A percentile compares a stretch with the other conserved stretches of the same genome.
These are phyloP conservation scores for Leucoraja ocellata DNA, from an alignment of 2,797 vertebrate genomes.

Conservation along the genomic window DNA sequence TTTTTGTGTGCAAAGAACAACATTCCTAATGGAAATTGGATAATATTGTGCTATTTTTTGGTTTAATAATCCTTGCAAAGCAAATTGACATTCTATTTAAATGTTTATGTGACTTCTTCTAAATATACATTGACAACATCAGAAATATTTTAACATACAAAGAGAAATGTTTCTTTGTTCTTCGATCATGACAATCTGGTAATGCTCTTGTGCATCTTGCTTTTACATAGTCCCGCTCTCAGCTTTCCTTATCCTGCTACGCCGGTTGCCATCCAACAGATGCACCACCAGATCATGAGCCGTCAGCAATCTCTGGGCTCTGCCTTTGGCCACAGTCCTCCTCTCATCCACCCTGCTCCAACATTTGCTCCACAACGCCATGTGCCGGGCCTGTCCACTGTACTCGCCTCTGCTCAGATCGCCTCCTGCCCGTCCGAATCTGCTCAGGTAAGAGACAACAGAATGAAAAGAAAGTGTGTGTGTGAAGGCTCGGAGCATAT, in stretches of 20 bases:
- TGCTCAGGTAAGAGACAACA: conserved; percentile 72
- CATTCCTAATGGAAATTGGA: background rate
- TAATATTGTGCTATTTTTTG: background rate
- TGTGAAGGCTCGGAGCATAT: too few relatives aligned
- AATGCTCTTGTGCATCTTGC: background rate
- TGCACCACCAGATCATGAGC: conserved; percentile 90
- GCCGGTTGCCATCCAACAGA: conserved; percentile 81
- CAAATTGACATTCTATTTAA: background rate
- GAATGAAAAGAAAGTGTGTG: background rate
- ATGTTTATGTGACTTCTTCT: background rate
- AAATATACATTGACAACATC: too few relatives aligned
- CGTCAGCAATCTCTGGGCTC: conserved; percentile 85
- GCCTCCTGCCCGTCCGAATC: conserved; percentile 77
- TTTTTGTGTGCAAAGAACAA: background rate
- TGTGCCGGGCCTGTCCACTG: conserved; percentile 77
- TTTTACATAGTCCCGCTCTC: conserved; percentile 69
- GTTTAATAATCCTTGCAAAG: background rate
- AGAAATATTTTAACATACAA: background rate
- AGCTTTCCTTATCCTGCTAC: conserved; percentile 92
- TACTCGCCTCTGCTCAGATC: conserved; percentile 77
- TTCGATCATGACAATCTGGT: background rate
- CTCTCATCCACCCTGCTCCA: conserved; percentile 87
- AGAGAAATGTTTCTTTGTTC: background rate
- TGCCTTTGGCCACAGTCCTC: conserved; percentile 92
- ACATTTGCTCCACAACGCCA: conserved; percentile 86